These are phyloP conservation scores for Drosophila nr. fundita DNA, from an alignment of 2,888 invertebrate genomes.

Conservation along the genomic window DNA sequence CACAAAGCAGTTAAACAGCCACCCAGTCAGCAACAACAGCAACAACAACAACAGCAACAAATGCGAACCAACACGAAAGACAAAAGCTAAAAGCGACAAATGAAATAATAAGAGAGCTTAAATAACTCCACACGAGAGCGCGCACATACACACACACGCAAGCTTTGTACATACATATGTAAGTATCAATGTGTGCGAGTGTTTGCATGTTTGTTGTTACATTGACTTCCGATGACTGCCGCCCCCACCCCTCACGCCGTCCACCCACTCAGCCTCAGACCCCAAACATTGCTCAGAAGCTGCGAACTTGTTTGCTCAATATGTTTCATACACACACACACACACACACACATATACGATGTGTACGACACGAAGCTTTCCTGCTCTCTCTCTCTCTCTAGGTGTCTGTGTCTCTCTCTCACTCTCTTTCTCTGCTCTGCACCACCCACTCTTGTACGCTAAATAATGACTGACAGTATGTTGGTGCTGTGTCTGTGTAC, in stretches of 20 bases:
- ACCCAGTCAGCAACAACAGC: slow-evolving; percentile 63
- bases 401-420: not conserved
- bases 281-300: slow-evolving; percentile 71
- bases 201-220: slow-evolving; percentile 82
- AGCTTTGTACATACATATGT: slow-evolving; percentile 20
- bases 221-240: slow-evolving; percentile 82
- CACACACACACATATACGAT: slow-evolving; percentile 50
- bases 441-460: slow-evolving; percentile 64
- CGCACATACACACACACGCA: slow-evolving; percentile 21
- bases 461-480: slow-evolving; percentile 81
- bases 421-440: slow-evolving; percentile 14
- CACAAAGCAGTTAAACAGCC: slow-evolving; percentile 69
- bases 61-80: slow-evolving; percentile 76
- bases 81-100: slow-evolving; percentile 82
- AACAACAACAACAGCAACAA: slow-evolving; percentile 38
- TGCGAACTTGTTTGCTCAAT: slow-evolving; percentile 84
- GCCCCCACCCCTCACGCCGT: slow-evolving; percentile 23
- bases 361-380: slow-evolving; percentile 69
- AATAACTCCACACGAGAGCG: slow-evolving; percentile 80
- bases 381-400: slow-evolving; percentile 19
- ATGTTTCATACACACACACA: slow-evolving; percentile 73
- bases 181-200: slow-evolving; percentile 45
- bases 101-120: slow-evolving; percentile 82
- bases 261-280: slow-evolving; percentile 38
- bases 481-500: slow-evolving; percentile 59